phyloP scores from a whole-genome alignment of 2,888 invertebrate species.

The Spialia ferax region DNA sequence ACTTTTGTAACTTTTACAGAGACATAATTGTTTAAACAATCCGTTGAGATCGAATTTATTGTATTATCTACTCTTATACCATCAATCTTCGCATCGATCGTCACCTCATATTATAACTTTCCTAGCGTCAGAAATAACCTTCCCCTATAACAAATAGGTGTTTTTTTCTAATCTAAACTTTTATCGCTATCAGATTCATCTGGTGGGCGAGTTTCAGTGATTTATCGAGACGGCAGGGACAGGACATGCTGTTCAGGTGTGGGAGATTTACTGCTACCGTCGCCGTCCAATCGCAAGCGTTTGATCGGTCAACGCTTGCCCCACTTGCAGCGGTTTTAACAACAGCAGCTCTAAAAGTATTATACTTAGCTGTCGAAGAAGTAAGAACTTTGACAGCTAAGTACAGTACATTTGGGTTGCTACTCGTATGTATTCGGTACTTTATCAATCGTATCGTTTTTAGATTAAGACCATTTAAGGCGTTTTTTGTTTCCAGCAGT shows the following conservation, averaged over 20 bases:
- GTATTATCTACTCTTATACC: conserved; percentile 1
- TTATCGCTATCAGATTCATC: conserved; percentile 52
- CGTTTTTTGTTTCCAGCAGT: too few relatives aligned
- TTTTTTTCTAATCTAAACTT: conserved; percentile 51
- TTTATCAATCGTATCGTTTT: too few relatives aligned
- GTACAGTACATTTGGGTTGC: too few relatives aligned
- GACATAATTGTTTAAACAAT: background rate
- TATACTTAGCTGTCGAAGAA: too few relatives aligned
- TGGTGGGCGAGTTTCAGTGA: conserved; percentile 51
- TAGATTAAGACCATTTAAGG: too few relatives aligned
- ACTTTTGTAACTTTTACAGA: background rate
- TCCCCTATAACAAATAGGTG: conserved; percentile 25
- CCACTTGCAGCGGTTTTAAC: conserved; percentile 10
- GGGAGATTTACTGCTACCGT: conserved; percentile 55
- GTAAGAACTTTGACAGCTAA: too few relatives aligned
- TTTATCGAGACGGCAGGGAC: conserved; percentile 52
- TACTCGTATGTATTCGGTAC: too few relatives aligned
- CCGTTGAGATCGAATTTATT: conserved; percentile 3
- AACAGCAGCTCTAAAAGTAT: too few relatives aligned
- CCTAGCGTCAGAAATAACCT: conserved; percentile 19
- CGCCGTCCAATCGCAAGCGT: conserved; percentile 45
- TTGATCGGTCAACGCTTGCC: conserved; percentile 39
- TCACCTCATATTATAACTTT: conserved; percentile 32
- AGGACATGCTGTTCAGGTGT: conserved; percentile 54
- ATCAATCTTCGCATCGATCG: conserved; percentile 21